Evolutionary conservation across 2,797 vertebrate species (phyloP), one percentile per base, ranked within the genome.

Genomic region (Dicrostonyx torquatus): DNA sequence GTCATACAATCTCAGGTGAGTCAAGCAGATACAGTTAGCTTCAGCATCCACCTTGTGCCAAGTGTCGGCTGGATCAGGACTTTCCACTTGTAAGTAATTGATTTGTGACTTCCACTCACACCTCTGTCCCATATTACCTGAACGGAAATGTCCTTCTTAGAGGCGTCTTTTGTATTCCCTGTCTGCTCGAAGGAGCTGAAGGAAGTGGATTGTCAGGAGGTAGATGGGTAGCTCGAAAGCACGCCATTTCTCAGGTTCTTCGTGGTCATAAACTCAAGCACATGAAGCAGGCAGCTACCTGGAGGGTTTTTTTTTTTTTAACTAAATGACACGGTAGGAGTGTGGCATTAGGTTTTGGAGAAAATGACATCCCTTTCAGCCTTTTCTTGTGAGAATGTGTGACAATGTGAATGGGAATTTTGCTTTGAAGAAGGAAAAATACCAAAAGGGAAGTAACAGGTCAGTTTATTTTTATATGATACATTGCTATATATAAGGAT

Each of bases 371-470:
- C 22, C 75, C 58, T 86, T 86, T 66, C 80, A 68, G 92, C 12
- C 22, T 5, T 2, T 80, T 88, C 62, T 29, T 60, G n/a, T 18
- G n/a, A 68, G 77, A 43, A 31, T 6, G 11, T 50, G 43, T 50
- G 17, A 50, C 15, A 85, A 20, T 68, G 60, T 68, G 40, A 50
- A 86, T 53, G 77, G n/a, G 43, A 58, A 4, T 92, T 97, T 84
- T 90, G 86, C 83, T 83, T 92, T 90, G 75, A 92, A 50, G 88
- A 87, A n/a, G 75, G 18, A 73, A 96, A 80, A 64, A 53, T 60
- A 29, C 9, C 55, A n/a, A 85, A 94, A 79, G 29, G 29, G 58
- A 84, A 95, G 55, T 13, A 82, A 79, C 20, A 14, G 29, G 17
- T 72, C 11, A 8, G 91, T 73, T 94, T 62, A 78, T 87, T 94